Percentiles rank a stretch among this genome's conserved stretches.
These are phyloP conservation scores for Tetanocera ferruginea DNA, from an alignment of 2,888 invertebrate species.

Conservation along the genomic window DNA sequence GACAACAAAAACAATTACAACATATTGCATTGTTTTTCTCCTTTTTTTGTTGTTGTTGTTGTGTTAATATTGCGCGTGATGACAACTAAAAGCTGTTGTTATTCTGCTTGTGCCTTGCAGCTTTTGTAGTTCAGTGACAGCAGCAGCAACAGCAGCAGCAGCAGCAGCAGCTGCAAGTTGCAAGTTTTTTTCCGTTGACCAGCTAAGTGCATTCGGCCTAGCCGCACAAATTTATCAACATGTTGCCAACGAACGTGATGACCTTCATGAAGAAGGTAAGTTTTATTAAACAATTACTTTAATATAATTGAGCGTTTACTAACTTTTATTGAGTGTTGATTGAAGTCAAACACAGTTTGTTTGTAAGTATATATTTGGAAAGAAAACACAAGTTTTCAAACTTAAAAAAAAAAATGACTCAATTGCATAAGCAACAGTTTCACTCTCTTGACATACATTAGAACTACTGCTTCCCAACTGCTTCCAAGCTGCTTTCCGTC, in stretches of 20 bases:
- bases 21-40: not conserved
- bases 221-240: constrained; percentile 66
- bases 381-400: not conserved
- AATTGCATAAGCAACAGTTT: too few relatives aligned
- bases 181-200: not conserved
- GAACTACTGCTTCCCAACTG: too few relatives aligned
- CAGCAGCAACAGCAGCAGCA: not conserved
- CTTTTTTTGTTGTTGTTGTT: not conserved
- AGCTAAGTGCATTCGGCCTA: not conserved
- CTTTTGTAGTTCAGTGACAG: not conserved
- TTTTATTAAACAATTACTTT: constrained; percentile 42
- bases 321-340: not conserved
- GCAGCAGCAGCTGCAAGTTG: not conserved
- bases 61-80: too few relatives aligned
- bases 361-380: too few relatives aligned
- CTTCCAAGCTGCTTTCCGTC: too few relatives aligned
- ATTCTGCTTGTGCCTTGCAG: not conserved
- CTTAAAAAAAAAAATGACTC: too few relatives aligned
- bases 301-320: not conserved
- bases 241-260: constrained; percentile 93
- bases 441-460: too few relatives aligned
- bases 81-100: not conserved
- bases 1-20: not conserved
- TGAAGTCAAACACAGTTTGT: too few relatives aligned
- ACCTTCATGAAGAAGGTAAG: constrained; percentile 94